Evolutionary conservation across 1,140 invertebrate species (phyloP), one percentile per base, ranked within the genome.

Genomic region (Calliopsis andreniformis): DNA sequence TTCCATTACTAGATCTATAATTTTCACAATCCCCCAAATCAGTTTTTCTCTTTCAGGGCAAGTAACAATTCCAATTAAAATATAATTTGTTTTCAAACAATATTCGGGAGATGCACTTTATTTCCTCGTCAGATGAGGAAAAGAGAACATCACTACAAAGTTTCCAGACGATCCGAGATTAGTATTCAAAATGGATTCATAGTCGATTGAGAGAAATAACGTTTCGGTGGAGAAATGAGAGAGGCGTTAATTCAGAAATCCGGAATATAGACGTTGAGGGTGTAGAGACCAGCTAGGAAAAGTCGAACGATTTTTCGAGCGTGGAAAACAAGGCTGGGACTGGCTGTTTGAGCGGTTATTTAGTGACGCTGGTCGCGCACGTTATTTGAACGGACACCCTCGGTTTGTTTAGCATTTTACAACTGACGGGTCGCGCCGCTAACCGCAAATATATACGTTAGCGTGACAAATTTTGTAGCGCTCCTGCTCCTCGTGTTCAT

Each of bases 321-420:
- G 43, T 43, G 53, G 25, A 56, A 73, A 84, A 84, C 83, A 78
- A 68, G 71, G 58, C 59, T 20, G 47, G 35, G 53, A 66, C 77
- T 83, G 68, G 70, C 79, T 75, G 83, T 83, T 80, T 43, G 49
- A 28, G 25, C 62, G 66, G 80, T 86, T 86, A 86, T 86, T 86
- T 86, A 86, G 80, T 83, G 80, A 73, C 55, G 49, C 71, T 82
- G 79, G 84, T 79, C 72, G 77, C 73, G 68, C 67, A 58, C 84
- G 78, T 86, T 86, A 86, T 78, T 86, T 76, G 83, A 78, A 83
- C 80, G 84, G 80, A 83, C 80, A 85, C 77, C 84, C 80, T 71
- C 83, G 78, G 80, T 86, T 86, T 86, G 84, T 86, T 86, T 86
- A 86, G 84, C 84, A 86, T 86, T 86, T 86, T 86, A 86, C 84